Conservation (phyloP, 2,113 vertebrate species). For the Benitochromis conjunctus region DNA sequence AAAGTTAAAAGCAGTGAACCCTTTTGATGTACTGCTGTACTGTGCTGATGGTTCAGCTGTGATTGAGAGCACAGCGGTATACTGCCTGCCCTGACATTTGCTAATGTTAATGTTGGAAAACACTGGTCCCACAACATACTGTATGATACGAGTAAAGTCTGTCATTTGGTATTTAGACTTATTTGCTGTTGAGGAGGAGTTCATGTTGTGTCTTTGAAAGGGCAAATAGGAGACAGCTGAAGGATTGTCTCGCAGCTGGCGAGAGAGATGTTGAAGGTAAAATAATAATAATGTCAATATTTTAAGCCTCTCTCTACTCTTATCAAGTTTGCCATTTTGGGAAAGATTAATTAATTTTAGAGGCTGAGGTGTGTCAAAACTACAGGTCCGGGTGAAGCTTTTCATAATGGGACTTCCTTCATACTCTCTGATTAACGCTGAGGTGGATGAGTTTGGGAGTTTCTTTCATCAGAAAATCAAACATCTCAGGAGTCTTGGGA, state of each 20-base stretch:
- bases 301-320: not conserved
- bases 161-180: not conserved
- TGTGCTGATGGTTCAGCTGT: not conserved
- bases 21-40: not conserved
- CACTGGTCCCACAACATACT: not conserved
- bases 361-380: not conserved
- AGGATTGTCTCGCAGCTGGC: not conserved
- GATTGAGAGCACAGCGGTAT: not conserved
- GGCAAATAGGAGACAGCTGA: not conserved
- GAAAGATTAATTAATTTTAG: not conserved
- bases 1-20: not conserved
- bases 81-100: not conserved
- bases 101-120: not conserved
- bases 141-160: not conserved
- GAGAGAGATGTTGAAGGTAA: not conserved
- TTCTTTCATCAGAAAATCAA: not conserved
- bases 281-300: not conserved
- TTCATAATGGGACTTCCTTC: not conserved
- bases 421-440: fast-evolving
- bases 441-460: not conserved
- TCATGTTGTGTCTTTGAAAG: not conserved
- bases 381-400: not conserved
- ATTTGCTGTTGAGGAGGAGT: not conserved
- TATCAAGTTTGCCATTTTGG: not conserved
- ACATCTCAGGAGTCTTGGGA: not conserved